Evolutionary conservation across 2,888 invertebrate species (phyloP).

Genomic region (Drosophila cognata): DNA sequence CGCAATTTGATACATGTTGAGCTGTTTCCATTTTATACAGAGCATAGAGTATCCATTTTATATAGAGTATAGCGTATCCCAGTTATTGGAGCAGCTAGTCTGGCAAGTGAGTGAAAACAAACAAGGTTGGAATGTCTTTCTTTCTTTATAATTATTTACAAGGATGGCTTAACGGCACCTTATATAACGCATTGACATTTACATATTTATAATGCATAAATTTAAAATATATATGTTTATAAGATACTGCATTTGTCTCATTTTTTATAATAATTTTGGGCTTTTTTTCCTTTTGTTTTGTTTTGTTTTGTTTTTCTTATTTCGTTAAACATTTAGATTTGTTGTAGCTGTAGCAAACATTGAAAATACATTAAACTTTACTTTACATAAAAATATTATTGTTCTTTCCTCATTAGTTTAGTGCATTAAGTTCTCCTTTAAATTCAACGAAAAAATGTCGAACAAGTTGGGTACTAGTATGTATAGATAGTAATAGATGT

Average conservation of each 20-base stretch:
- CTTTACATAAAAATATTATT: constrained; percentile 62
- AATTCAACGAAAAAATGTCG: constrained; percentile 24
- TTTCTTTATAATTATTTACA: constrained; percentile 85
- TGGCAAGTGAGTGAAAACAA: constrained; percentile 72
- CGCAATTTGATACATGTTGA: constrained; percentile 19
- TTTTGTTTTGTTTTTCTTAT: constrained; percentile 16
- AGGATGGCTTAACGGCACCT: constrained; percentile 83
- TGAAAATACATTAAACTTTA: constrained; percentile 63
- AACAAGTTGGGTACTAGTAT: constrained; percentile 28
- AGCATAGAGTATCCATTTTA: neutral
- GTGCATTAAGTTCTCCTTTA: constrained; percentile 43
- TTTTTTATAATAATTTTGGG: constrained; percentile 39
- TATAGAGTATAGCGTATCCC: neutral
- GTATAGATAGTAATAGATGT: constrained; percentile 9
- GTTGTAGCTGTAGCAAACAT: constrained; percentile 58
- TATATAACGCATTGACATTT: constrained; percentile 77
- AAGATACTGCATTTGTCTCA: constrained; percentile 57
- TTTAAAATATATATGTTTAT: constrained; percentile 69
- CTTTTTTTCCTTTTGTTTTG: neutral
- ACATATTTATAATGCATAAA: constrained; percentile 68
- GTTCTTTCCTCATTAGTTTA: constrained; percentile 45
- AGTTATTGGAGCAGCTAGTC: neutral
- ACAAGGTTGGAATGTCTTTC: constrained; percentile 84
- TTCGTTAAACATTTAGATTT: constrained; percentile 47
- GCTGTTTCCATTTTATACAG: neutral